Conservation (phyloP, 2,888 invertebrate species). For the Branchellion lobata region DNA sequence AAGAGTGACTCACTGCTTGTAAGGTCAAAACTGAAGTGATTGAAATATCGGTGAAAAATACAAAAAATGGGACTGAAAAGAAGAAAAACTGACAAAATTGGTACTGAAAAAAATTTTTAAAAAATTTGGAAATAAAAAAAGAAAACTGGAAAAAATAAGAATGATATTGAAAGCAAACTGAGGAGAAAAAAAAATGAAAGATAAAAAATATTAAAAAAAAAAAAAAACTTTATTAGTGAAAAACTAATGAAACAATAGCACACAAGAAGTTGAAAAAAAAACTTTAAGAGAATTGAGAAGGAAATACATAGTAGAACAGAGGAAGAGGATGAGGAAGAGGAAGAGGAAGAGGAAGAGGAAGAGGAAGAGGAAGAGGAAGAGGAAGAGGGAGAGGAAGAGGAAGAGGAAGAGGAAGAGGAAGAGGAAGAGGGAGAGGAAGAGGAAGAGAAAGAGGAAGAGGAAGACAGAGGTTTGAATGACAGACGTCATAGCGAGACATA, state of each 20-base stretch:
- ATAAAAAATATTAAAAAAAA: too few species aligned
- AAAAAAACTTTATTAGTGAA: neutral
- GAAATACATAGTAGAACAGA: neutral
- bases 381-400: neutral
- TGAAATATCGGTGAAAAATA: too few species aligned
- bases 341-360: slow-evolving; percentile 12
- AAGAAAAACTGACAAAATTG: too few species aligned
- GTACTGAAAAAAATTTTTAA: too few species aligned
- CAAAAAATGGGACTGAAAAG: too few species aligned
- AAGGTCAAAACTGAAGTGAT: too few species aligned
- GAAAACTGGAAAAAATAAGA: too few species aligned
- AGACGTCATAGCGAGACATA: too few species aligned
- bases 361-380: neutral
- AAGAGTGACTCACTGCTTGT: too few species aligned
- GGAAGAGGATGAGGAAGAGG: neutral
- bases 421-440: slow-evolving; percentile 13
- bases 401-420: neutral
- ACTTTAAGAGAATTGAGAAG: neutral
- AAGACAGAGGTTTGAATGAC: neutral
- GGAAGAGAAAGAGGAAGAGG: neutral
- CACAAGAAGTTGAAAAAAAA: neutral
- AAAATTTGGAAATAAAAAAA: too few species aligned
- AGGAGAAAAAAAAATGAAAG: neutral
- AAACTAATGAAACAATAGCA: neutral
- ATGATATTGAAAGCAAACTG: too few species aligned